phyloP scores from a whole-genome alignment of 2,113 vertebrate species.

The Caloenas nicobarica region DNA sequence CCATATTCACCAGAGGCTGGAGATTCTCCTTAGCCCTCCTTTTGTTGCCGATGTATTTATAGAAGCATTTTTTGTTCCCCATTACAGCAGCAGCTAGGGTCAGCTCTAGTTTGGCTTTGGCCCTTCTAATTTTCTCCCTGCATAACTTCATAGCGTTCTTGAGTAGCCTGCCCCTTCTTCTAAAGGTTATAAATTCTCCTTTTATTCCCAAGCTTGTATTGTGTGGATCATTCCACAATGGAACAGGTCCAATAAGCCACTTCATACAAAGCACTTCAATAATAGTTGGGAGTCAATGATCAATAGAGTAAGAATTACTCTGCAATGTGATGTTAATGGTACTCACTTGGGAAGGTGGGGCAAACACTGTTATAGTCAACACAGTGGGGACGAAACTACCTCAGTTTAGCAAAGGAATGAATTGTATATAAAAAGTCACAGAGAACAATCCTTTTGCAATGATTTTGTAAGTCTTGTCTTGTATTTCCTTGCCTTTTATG shows the following conservation, averaged over 20 bases:
- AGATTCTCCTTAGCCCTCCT: no score
- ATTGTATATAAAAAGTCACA: not conserved
- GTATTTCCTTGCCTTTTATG: not conserved
- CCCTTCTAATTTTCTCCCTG: no score
- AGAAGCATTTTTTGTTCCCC: no score
- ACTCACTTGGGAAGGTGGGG: not conserved
- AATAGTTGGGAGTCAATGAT: not conserved
- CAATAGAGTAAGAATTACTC: not conserved
- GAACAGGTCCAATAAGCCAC: rapidly evolving
- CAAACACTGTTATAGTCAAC: not conserved
- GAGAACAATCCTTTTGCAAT: not conserved
- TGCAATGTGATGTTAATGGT: not conserved
- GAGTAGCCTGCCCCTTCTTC: no score
- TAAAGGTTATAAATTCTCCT: no score
- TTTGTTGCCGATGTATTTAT: no score
- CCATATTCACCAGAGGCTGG: no score
- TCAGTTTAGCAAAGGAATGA: not conserved
- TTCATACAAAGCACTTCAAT: not conserved
- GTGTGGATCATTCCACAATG: not conserved
- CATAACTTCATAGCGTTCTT: no score
- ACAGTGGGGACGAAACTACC: not conserved
- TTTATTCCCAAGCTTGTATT: no score
- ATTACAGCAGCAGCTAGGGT: no score
- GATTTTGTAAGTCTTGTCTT: not conserved
- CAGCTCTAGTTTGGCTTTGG: no score